Percentiles rank a stretch among this genome's conserved stretches.
These are phyloP conservation scores for Brachionus asplanchnoidis DNA, from an alignment of 1,140 invertebrate genomes.

Conservation along the genomic window DNA sequence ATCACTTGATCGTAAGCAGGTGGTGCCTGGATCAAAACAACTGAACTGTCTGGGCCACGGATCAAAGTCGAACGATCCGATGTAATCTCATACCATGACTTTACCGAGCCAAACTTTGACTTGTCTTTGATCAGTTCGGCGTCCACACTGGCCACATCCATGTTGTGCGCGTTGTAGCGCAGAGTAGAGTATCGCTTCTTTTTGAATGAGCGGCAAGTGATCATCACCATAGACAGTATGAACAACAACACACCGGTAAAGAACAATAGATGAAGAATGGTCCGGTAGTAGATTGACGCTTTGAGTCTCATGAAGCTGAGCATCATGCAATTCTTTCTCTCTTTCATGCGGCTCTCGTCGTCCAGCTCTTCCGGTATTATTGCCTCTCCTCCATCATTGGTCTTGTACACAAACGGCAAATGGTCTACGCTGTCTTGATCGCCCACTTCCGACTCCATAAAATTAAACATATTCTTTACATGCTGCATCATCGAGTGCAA, in stretches of 20 bases:
- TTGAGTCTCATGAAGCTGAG: slow-evolving; percentile 26
- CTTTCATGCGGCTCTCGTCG: not conserved
- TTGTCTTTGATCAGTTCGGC: not conserved
- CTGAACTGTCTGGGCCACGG: not conserved
- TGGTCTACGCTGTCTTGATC: not conserved
- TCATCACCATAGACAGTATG: not conserved
- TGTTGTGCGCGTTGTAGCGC: not conserved
- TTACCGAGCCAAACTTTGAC: slow-evolving; percentile 1
- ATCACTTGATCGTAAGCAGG: slow-evolving; percentile 37
- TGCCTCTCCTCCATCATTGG: not conserved
- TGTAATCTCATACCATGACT: slow-evolving; percentile 29
- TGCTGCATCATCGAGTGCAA: slow-evolving; percentile 15
- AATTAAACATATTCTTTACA: not conserved
- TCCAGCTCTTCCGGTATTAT: not conserved
- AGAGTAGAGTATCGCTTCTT: slow-evolving; percentile 27
- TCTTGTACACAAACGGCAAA: not conserved
- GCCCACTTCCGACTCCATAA: not conserved
- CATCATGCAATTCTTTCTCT: slow-evolving; percentile 32
- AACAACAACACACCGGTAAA: slow-evolving; percentile 15
- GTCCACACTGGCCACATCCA: slow-evolving; percentile 15
- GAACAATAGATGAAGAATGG: slow-evolving; percentile 22
- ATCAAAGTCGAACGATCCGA: slow-evolving; percentile 23
- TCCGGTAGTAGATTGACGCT: slow-evolving; percentile 18
- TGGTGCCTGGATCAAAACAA: not conserved
- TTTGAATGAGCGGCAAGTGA: not conserved